These are phyloP conservation scores for Ceyx melanurus DNA, from an alignment of 2,113 vertebrate genomes.

Conservation along the genomic window DNA sequence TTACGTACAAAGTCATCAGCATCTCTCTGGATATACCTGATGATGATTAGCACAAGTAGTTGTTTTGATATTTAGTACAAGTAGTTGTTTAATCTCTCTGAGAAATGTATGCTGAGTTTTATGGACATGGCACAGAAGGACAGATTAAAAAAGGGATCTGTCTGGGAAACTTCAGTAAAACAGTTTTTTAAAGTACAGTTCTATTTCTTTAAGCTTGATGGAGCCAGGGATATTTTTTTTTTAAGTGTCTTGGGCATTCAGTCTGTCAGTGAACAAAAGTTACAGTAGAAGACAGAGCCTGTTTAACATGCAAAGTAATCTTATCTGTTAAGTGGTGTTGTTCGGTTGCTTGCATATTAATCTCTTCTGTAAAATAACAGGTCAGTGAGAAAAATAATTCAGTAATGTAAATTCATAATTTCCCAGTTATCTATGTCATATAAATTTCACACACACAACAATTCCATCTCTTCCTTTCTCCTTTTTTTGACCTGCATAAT, in stretches of 20 bases:
- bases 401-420: not conserved
- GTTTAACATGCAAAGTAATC: not conserved
- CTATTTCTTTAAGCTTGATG: not conserved
- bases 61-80: not conserved
- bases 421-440: not conserved
- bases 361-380: not conserved
- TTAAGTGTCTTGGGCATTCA: not conserved
- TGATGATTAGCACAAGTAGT: not conserved
- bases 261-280: not conserved
- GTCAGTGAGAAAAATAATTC: not conserved
- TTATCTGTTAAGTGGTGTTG: not conserved
- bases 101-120: not conserved
- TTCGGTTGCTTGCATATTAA: not conserved
- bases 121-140: not conserved
- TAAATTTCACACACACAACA: not conserved
- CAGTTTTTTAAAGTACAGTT: not conserved
- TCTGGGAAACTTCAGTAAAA: not conserved
- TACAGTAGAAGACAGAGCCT: not conserved
- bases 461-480: not conserved
- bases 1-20: not conserved
- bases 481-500: not conserved
- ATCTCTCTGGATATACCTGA: not conserved
- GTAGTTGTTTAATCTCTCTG: not conserved
- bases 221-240: not conserved
- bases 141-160: not conserved